Base-by-base conservation (phyloP, 2,888 invertebrate species). In the Pseudeuparius sepicola region DNA sequence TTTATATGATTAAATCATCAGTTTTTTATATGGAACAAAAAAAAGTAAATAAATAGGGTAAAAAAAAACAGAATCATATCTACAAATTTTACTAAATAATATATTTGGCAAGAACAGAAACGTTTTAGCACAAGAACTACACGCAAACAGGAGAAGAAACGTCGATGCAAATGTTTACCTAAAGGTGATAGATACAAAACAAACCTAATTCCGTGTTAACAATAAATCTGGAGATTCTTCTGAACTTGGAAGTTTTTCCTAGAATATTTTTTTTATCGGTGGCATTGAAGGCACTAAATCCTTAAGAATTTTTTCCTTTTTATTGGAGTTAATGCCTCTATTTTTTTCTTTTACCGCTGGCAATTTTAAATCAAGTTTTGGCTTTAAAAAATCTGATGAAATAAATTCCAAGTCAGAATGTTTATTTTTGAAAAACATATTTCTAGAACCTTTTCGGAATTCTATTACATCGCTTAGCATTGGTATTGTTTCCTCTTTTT, bases 231-330 rank as follows among this genome's bases (percentile, higher is more conserved):
- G n/a, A n/a, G n/a, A n/a, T n/a, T n/a, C n/a, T 29, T 30, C 14
- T 15, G n/a, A 24, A 28, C 16, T 18, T 24, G 30, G 4, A n/a
- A 16, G 4, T 30, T 30, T 30, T 30, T 30, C 16, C 30, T 20
- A 18, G 18, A 30, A 30, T 3, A 20, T 11, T 13, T 12, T 16
- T 30, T 30, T 30, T n/a, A n/a, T 30, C 18, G 17, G 3, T 14
- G 30, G 18, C 30, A 30, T 30, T 20, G 30, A 30, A 4, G 30
- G 30, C 7, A 30, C 30, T 11, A 30, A 12, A 30, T 30, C 30
- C 17, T 14, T 30, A 16, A 30, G n/a, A 30, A 30, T 30, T n/a
- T 16, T 16, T 3, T 16, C 30, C 10, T 11, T 30, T 14, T 30
- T 30, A 4, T 30, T 16, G 7, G 6, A 16, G 12, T 30, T 30